A percentile compares a stretch with the other conserved stretches of the same genome.
phyloP scores from a whole-genome alignment of 2,888 invertebrate species.

The Drosophila lacicola region DNA sequence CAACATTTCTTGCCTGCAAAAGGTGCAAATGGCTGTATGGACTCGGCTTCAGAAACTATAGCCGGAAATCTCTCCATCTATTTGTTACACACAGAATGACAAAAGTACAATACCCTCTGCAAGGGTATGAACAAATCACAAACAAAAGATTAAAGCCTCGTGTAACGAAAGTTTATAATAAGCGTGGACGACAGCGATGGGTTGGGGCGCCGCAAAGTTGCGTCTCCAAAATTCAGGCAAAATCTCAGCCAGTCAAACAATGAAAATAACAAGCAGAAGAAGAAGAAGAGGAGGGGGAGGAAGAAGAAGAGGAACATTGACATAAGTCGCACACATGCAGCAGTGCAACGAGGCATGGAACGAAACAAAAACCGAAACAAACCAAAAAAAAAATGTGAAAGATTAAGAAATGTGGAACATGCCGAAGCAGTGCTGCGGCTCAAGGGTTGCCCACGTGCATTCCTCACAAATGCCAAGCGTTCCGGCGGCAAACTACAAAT shows the following conservation, averaged over 20 bases:
- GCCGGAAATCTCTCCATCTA: no score
- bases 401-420: conserved; percentile 43
- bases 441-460: conserved; percentile 33
- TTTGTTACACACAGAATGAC: no score
- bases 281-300: background rate
- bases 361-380: conserved; percentile 15
- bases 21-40: no score
- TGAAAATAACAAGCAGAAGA: conserved; percentile 11
- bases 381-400: conserved; percentile 15
- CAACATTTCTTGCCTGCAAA: no score
- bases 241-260: conserved; percentile 26
- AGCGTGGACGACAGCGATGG: conserved; percentile 2
- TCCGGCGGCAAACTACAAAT: conserved; percentile 59
- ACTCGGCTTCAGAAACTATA: no score
- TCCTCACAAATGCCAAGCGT: conserved; percentile 58
- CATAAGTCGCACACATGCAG: conserved; percentile 35
- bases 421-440: conserved; percentile 16
- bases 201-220: conserved; percentile 6
- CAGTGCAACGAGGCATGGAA: conserved; percentile 25
- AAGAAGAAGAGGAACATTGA: conserved; percentile 24
- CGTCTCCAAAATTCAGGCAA: conserved; percentile 13
- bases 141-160: conserved; percentile 20
- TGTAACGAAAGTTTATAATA: conserved; percentile 24
- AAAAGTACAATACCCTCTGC: background rate
- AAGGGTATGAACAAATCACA: conserved; percentile 5